A percentile compares a stretch with the other conserved stretches of the same genome.
Conservation (phyloP, 2,113 vertebrate genomes). For the Cheilinus undulatus region DNA sequence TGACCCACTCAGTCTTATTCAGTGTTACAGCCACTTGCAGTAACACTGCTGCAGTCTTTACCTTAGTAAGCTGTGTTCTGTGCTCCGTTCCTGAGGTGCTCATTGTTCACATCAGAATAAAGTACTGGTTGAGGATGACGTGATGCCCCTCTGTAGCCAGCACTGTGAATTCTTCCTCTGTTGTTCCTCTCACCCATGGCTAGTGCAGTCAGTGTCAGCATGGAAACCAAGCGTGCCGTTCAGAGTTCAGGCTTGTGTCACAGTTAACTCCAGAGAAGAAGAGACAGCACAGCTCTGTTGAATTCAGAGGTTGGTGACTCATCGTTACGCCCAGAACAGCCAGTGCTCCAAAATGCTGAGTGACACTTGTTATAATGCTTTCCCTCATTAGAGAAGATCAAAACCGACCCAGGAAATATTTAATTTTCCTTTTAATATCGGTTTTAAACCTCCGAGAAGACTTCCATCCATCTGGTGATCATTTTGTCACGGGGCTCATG, state of each 20-base stretch:
- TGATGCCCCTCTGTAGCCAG: conserved; percentile 15
- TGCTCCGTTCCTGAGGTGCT: neutral
- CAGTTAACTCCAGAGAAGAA: conserved; percentile 3
- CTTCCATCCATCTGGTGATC: conserved; percentile 24
- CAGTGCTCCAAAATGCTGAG: conserved; percentile 22
- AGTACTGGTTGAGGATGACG: conserved; percentile 32
- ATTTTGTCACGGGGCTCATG: neutral
- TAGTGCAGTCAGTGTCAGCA: conserved; percentile 43
- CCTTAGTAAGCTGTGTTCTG: neutral
- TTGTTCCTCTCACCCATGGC: conserved; percentile 44
- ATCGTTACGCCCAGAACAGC: conserved; percentile 12
- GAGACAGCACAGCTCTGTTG: conserved; percentile 35
- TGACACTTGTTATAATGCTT: conserved; percentile 18
- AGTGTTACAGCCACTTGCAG: neutral
- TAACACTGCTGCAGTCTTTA: neutral
- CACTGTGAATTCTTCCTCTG: conserved; percentile 53
- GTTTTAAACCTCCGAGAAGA: conserved; percentile 8
- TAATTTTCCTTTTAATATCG: neutral
- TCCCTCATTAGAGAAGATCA: neutral
- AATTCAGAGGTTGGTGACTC: conserved; percentile 24
- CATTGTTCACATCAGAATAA: conserved; percentile 29
- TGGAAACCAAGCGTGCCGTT: conserved; percentile 39
- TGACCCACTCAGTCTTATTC: too few species aligned
- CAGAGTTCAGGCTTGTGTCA: conserved; percentile 23
- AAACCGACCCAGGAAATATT: neutral